Percentiles rank a stretch among this genome's conserved stretches.
phyloP scores from a whole-genome alignment of 2,113 vertebrate species.

The Phylloscopus trochiloides region DNA sequence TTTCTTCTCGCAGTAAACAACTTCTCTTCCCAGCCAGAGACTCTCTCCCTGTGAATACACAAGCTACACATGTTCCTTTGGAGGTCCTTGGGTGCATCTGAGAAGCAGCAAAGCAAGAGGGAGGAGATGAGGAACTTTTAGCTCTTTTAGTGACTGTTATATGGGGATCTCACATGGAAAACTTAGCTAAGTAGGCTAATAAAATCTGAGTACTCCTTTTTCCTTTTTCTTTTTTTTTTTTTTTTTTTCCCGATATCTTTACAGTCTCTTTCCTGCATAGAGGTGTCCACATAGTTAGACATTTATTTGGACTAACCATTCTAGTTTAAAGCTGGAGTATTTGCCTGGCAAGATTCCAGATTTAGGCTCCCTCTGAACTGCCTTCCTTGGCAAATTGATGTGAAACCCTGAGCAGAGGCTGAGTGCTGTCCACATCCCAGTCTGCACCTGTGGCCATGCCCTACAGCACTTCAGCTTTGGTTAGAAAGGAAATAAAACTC shows the following conservation, averaged over 20 bases:
- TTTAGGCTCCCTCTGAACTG: neutral
- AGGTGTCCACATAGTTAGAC: neutral
- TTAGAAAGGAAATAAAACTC: neutral
- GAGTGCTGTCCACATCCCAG: accelerated
- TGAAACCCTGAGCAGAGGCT: neutral
- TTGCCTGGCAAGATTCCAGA: neutral
- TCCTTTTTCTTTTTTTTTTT: neutral
- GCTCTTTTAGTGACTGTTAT: neutral
- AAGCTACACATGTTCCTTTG: accelerated
- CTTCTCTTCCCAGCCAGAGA: neutral
- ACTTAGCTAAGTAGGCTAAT: neutral
- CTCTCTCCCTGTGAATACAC: neutral
- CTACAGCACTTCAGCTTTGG: neutral
- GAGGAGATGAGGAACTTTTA: neutral
- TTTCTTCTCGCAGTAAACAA: neutral
- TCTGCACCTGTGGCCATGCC: neutral
- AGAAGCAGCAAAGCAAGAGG: neutral
- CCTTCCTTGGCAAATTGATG: neutral
- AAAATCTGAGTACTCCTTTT: neutral
- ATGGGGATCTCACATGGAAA: neutral
- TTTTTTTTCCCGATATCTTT: neutral
- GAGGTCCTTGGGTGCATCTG: neutral
- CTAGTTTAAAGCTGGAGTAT: neutral
- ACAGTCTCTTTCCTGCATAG: neutral
- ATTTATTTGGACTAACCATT: neutral